These are phyloP conservation scores for Amphiura filiformis DNA, from an alignment of 35 echinoderm and acorn worm genomes.

Conservation along the genomic window DNA sequence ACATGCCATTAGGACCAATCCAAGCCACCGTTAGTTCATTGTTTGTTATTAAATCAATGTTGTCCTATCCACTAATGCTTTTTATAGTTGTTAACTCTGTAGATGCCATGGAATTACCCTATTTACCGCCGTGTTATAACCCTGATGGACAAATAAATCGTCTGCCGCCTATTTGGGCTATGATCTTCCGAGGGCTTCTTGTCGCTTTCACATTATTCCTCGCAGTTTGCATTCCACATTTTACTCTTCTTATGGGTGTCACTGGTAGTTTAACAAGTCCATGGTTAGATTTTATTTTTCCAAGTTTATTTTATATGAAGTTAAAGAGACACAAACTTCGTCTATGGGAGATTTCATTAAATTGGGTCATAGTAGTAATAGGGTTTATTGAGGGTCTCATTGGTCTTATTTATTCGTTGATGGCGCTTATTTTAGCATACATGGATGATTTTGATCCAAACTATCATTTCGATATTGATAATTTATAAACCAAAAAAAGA, in stretches of 20 bases:
- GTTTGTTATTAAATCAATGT: constrained; percentile 91
- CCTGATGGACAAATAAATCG: not conserved
- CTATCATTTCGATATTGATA: not conserved
- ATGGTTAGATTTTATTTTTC: constrained; percentile 98
- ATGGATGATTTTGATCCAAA: constrained; percentile 39
- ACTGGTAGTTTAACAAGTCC: constrained; percentile 90
- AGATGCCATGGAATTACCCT: constrained; percentile 70
- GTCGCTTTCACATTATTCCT: constrained; percentile 76
- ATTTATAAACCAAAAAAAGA: not conserved
- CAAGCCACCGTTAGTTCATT: constrained; percentile 77
- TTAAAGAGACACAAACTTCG: constrained; percentile 45
- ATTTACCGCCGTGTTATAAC: constrained; percentile 66
- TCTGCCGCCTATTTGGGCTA: constrained; percentile 66
- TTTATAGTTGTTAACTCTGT: constrained; percentile 85
- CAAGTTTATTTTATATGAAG: constrained; percentile 86
- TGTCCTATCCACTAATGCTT: constrained; percentile 93
- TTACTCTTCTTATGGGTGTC: constrained; percentile 87
- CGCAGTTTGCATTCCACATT: constrained; percentile 84
- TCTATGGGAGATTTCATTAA: constrained; percentile 30
- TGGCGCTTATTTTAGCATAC: constrained; percentile 52
- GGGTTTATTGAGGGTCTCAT: constrained; percentile 59
- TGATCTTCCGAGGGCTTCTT: constrained; percentile 72
- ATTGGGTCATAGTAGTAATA: constrained; percentile 62
- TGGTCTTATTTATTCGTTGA: constrained; percentile 75
- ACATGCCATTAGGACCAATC: constrained; percentile 78